These are phyloP conservation scores for Aethina tumida DNA, from an alignment of 1,140 invertebrate species.

Conservation along the genomic window DNA sequence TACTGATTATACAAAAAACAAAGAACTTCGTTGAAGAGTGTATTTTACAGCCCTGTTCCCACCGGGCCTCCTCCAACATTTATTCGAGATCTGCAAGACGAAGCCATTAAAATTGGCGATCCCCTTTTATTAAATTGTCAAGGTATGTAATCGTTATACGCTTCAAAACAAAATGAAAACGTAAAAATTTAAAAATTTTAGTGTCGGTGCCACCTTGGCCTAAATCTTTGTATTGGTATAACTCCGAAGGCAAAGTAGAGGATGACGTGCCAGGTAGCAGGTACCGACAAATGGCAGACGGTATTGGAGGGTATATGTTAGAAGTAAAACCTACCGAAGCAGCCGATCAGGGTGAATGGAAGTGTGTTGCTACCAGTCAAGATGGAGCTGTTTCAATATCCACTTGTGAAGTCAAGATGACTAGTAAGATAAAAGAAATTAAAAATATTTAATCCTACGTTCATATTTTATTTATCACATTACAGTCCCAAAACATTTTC, in stretches of 20 bases:
- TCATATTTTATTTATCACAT: constrained; percentile 21
- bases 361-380: constrained; percentile 65
- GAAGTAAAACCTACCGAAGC: constrained; percentile 64
- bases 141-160: constrained; percentile 40
- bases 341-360: constrained; percentile 79
- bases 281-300: constrained; percentile 60
- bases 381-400: constrained; percentile 64
- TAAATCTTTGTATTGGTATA: constrained; percentile 69
- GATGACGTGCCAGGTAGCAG: constrained; percentile 42
- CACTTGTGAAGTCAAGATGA: constrained; percentile 59
- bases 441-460: neutral
- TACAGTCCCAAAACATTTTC: constrained; percentile 79
- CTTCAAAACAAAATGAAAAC: constrained; percentile 3
- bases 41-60: constrained; percentile 23
- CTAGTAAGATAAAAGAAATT: constrained; percentile 43
- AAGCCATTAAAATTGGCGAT: constrained; percentile 66
- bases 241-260: constrained; percentile 65
- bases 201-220: constrained; percentile 76
- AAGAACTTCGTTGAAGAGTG: neutral
- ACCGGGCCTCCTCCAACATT: constrained; percentile 64
- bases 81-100: constrained; percentile 56
- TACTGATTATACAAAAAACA: constrained; percentile 12
- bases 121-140: constrained; percentile 59
- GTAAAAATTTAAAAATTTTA: constrained; percentile 24
- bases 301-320: constrained; percentile 65